Evolutionary conservation across 2,797 vertebrate genomes (phyloP).

Genomic region (Sebastiscus albofasciatus): DNA sequence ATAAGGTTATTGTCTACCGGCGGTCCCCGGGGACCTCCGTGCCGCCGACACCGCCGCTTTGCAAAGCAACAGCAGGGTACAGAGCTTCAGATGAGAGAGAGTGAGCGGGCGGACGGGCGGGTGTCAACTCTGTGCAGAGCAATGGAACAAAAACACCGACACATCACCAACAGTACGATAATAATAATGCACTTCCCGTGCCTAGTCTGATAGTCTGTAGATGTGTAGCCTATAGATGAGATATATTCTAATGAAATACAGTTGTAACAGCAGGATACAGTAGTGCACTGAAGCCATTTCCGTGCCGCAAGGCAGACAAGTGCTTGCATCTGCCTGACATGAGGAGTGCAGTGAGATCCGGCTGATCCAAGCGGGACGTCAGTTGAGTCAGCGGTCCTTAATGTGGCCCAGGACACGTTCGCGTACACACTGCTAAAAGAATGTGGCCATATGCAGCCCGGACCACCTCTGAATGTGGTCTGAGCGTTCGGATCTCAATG

Average conservation of each 20-base stretch:
- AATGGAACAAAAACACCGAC: fast-evolving
- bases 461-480: no score
- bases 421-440: no score
- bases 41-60: background rate
- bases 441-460: no score
- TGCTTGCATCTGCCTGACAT: no score
- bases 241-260: background rate
- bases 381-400: no score
- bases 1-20: background rate
- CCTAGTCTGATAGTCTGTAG: background rate
- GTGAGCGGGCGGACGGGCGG: no score
- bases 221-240: background rate
- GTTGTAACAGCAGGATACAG: background rate
- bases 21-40: background rate
- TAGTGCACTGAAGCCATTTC: background rate
- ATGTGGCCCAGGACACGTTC: no score
- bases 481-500: no score
- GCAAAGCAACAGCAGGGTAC: background rate
- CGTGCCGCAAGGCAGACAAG: background rate
- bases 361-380: no score
- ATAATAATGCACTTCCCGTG: background rate
- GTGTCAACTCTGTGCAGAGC: background rate
- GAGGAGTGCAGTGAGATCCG: no score
- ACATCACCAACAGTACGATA: background rate
- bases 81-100: background rate